Evolutionary conservation across 2,797 vertebrate species (phyloP), one percentile per base, ranked within the genome.

Genomic region (Brotula barbata): DNA sequence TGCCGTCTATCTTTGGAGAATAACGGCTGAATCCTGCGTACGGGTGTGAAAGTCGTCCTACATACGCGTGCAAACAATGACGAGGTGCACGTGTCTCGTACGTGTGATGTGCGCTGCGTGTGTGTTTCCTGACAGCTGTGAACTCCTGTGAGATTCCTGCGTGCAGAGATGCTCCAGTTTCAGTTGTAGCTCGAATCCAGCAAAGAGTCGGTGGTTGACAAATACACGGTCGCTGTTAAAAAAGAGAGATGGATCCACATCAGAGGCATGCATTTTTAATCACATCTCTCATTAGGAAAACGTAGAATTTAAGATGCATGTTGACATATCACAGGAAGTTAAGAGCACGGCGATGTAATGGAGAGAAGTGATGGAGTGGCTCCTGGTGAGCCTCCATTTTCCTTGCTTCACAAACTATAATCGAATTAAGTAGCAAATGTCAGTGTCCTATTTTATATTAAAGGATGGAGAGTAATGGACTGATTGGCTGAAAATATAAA

Each of bases 231-330:
- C 2, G 1, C 20, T 51, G 45, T 44, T 19, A 40, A 57, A 70
- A 74, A 68, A 37, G 61, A 58, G 8, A 28, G 70, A 78, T 59
- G 55, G 61, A 68, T 80, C 55, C 70, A 66, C 59, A 82, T 73
- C 77, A 74, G 63, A 46, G 1, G 9, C 50, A 77, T 85, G 15
- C 39, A 78, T 84, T 82, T 80, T 85, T 77, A 76, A 85, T 22
- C 3, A 14, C 21, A 6, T 17, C 7, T 39, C 77, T 78, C 77
- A 82, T 79, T 66, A 76, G 60, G 80, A 57, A 86, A 85, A 72
- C 68, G 78, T 79, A 61, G 71, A 73, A 68, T 69, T 51, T 55
- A 58, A 70, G 68, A 73, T 13, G 44, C 19, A 5, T 17, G 75
- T 52, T 31, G 64, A 77, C 40, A 15, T 15, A 3, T 78, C 43